Conservation (phyloP, 1,140 invertebrate species). For the Drosophila kikkawai region DNA sequence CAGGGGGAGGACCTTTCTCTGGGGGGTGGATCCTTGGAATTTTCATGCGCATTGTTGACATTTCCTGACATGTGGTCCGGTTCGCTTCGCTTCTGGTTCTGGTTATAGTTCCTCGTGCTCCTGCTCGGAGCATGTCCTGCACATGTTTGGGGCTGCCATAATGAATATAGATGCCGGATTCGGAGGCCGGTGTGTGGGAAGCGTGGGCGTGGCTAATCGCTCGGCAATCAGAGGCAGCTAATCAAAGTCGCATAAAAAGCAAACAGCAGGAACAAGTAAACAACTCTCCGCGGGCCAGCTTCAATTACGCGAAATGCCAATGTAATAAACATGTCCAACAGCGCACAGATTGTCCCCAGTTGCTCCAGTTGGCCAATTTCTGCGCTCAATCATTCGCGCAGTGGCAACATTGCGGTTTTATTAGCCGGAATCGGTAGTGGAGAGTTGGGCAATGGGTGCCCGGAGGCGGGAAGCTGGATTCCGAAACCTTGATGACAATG, state of each 20-base stretch:
- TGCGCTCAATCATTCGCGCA: slow-evolving; percentile 57
- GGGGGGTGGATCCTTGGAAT: slow-evolving; percentile 68
- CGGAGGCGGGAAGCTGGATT: slow-evolving; percentile 1
- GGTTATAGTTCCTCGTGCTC: slow-evolving; percentile 14
- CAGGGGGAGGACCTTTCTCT: slow-evolving; percentile 29
- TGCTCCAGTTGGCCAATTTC: slow-evolving; percentile 44
- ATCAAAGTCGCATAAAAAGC: slow-evolving; percentile 76
- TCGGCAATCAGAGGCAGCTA: slow-evolving; percentile 75
- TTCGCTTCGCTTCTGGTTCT: slow-evolving; percentile 31
- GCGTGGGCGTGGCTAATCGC: slow-evolving; percentile 81
- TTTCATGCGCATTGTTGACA: slow-evolving; percentile 84
- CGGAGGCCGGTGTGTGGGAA: slow-evolving; percentile 23
- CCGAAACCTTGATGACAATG: slow-evolving; percentile 51
- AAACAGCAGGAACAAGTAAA: slow-evolving; percentile 36
- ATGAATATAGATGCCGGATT: slow-evolving; percentile 84
- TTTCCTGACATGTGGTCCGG: slow-evolving; percentile 76
- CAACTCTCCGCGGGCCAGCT: slow-evolving; percentile 36
- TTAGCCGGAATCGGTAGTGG: slow-evolving; percentile 26
- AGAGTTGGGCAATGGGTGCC: not conserved
- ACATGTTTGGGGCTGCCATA: slow-evolving; percentile 62
- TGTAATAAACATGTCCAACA: slow-evolving; percentile 82
- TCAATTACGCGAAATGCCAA: slow-evolving; percentile 76
- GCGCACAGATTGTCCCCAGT: slow-evolving; percentile 71
- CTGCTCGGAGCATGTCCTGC: slow-evolving; percentile 42
- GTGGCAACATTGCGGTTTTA: slow-evolving; percentile 63